Conservation (phyloP, 2,797 vertebrate genomes). For the Chelmon rostratus region DNA sequence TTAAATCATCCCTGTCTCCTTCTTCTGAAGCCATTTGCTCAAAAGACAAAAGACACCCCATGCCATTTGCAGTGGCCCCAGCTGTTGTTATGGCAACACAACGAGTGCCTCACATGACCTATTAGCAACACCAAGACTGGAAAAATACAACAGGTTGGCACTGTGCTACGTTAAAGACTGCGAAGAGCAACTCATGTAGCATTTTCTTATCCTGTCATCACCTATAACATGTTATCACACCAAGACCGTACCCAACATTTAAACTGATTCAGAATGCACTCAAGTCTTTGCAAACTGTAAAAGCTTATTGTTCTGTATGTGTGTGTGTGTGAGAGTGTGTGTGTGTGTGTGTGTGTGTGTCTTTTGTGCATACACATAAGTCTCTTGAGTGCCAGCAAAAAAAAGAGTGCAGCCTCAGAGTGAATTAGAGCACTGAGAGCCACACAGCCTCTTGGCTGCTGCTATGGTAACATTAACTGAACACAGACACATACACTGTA, state of each 20-base stretch:
- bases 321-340: slow-evolving; percentile 11
- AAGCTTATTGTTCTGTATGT: background rate
- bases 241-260: background rate
- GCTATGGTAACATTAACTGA: slow-evolving; percentile 54
- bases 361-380: slow-evolving; percentile 49
- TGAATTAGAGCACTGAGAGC: slow-evolving; percentile 54
- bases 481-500: slow-evolving; percentile 43
- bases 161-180: background rate
- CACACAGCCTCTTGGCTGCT: slow-evolving; percentile 41
- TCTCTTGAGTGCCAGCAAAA: slow-evolving; percentile 63
- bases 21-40: slow-evolving; percentile 51
- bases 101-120: slow-evolving; percentile 63
- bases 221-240: background rate
- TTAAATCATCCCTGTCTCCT: slow-evolving; percentile 73
- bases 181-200: background rate
- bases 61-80: slow-evolving; percentile 55
- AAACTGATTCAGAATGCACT: background rate
- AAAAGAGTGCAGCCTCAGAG: slow-evolving; percentile 68
- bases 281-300: slow-evolving; percentile 36
- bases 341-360: slow-evolving; percentile 18
- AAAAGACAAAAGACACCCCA: slow-evolving; percentile 71
- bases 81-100: slow-evolving; percentile 78
- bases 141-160: slow-evolving; percentile 22
- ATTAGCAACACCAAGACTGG: slow-evolving; percentile 46
- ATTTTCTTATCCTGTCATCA: background rate